These are phyloP conservation scores for Megatriorchis doriae DNA, from an alignment of 2,113 vertebrate species.

Conservation along the genomic window DNA sequence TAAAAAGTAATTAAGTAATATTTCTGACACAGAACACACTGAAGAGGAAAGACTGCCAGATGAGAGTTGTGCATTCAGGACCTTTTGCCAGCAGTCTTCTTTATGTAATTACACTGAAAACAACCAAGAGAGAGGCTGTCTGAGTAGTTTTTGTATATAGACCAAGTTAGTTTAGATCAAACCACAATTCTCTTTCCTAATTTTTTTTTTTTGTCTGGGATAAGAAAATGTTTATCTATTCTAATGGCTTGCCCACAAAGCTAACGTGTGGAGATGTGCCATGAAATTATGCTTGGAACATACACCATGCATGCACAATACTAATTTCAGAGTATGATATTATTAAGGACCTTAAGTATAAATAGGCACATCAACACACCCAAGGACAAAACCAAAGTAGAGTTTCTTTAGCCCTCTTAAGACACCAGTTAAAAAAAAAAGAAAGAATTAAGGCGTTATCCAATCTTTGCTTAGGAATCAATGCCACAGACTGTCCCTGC, in stretches of 20 bases:
- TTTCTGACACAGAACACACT: neutral
- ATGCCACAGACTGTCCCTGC: neutral
- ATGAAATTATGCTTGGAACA: neutral
- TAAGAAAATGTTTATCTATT: neutral
- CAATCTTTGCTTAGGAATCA: neutral
- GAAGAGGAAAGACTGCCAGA: neutral
- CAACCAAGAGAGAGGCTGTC: neutral
- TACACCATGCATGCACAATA: accelerated
- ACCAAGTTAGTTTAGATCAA: neutral
- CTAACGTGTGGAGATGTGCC: neutral
- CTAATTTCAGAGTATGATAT: neutral
- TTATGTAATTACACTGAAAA: neutral
- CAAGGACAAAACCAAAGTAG: neutral
- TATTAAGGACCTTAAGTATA: neutral
- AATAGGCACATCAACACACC: neutral
- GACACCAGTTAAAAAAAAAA: neutral
- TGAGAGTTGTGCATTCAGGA: neutral
- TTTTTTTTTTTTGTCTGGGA: neutral
- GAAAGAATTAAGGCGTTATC: neutral
- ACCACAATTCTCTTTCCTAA: neutral
- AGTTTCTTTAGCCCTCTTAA: neutral
- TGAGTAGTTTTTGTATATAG: neutral
- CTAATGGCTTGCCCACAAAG: neutral
- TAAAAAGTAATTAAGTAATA: neutral
- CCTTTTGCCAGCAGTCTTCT: neutral